Evolutionary conservation across 30 jellyfish, hydroid and myxozoan genomes (phyloP).

Genomic region (Turritopsis dohrnii): DNA sequence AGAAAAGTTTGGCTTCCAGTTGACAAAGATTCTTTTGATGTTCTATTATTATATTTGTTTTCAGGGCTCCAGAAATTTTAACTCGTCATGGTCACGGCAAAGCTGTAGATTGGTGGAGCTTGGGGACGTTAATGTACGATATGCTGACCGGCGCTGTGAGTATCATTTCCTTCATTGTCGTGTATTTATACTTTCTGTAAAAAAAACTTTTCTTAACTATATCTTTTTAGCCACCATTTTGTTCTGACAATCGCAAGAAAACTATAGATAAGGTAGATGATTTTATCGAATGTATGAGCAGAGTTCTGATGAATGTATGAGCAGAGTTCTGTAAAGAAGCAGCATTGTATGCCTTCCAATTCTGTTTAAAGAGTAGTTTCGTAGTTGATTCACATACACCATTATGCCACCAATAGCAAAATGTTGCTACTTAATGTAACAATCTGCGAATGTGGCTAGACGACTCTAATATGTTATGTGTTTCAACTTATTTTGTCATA

Average conservation of each 20-base stretch:
- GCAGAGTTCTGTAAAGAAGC: too few relatives aligned
- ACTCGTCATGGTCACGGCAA: slow-evolving; percentile 99
- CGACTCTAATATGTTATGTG: background rate
- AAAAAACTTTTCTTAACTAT: slow-evolving; percentile 7
- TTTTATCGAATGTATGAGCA: background rate
- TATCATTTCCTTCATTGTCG: background rate
- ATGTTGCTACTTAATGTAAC: background rate
- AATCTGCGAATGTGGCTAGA: background rate
- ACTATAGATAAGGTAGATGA: slow-evolving; percentile 93
- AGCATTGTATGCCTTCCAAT: background rate
- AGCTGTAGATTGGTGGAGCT: slow-evolving; percentile 99
- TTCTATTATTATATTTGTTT: too few relatives aligned
- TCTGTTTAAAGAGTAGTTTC: background rate
- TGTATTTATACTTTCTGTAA: background rate
- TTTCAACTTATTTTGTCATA: background rate
- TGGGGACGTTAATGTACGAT: slow-evolving; percentile 95
- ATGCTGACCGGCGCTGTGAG: slow-evolving; percentile 99
- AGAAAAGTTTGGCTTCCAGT: background rate
- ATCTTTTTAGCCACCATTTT: slow-evolving; percentile 92
- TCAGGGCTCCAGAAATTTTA: slow-evolving; percentile 98
- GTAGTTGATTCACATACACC: background rate
- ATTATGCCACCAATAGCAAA: background rate
- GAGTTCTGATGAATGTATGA: too few relatives aligned
- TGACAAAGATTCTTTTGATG: background rate
- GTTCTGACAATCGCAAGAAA: slow-evolving; percentile 83